Base-by-base conservation (phyloP, 1,140 invertebrate species). In the Leptopilina clavipes region DNA sequence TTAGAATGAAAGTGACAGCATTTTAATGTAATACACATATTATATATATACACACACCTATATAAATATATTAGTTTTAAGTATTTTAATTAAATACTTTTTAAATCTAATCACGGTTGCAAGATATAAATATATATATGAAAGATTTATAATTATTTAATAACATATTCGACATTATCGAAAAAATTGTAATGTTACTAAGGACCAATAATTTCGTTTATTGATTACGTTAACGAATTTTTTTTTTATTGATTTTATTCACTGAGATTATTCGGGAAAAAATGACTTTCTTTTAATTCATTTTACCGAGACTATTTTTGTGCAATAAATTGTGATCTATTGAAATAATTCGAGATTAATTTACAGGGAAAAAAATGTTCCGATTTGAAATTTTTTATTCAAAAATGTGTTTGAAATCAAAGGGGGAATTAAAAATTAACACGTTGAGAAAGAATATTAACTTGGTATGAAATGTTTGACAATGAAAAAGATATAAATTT, bases 151-250 rank as follows among this genome's bases (percentile, higher is more conserved):
- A 65, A 31, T 65, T 31, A 31, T 31, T 65, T 65, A 31, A 65
- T 2, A 22, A 22, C 5, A 12, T 37, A 31, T 65, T 65, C 22
- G 3, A 12, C 56, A 65, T 65, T 65, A 65, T 22, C 11, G 6
- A 65, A 17, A 31, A 8, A 31, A 31, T 31, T 65, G 59, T 31
- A 65, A 65, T 65, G 59, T 1, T 14, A 37, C 12, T 8, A 65
- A 31, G 59, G 25, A 65, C 59, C 59, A 65, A 65, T 65, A 65
- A 65, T 65, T 65, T 65, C 25, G 3, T 65, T 65, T 1, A 31
- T 8, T 31, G 31, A n/a, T 65, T n/a, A 19, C 10, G 17, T 65
- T n/a, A 22, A 31, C 3, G 7, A 19, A 25, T 12, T 11, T 52
- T 52, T 17, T 52, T 7, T 52, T 52, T 52, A 52, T 40, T 40